Evolutionary conservation across 64 coral and sea anemone genomes (phyloP).

Genomic region (Astreopora myriophthalma): DNA sequence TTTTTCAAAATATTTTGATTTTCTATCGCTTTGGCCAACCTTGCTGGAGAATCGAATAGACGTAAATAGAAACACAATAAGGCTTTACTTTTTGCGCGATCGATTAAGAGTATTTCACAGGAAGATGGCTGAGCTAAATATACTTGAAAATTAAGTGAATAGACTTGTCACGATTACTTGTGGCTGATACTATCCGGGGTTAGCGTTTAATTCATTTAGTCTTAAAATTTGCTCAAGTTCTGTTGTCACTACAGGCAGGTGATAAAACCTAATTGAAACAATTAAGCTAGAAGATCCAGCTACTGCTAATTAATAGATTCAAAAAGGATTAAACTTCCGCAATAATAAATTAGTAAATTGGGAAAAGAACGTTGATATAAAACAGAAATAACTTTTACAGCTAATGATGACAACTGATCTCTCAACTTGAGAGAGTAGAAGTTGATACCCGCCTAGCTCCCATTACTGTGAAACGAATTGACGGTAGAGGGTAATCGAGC

Average conservation of each 20-base stretch:
- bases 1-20: slow-evolving; percentile 14
- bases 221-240: neutral
- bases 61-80: neutral
- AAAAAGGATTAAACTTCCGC: neutral
- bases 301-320: neutral
- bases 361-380: neutral
- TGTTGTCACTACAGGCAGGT: neutral
- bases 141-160: neutral
- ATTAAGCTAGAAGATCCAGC: neutral
- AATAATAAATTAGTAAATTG: neutral
- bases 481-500: too few species aligned
- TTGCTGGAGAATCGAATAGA: neutral
- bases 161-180: neutral
- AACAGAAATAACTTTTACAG: neutral
- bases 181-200: neutral
- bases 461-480: neutral
- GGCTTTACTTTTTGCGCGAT: neutral
- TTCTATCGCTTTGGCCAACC: neutral
- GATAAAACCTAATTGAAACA: neutral
- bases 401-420: neutral
- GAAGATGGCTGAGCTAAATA: neutral
- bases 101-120: neutral
- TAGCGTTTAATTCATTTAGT: neutral
- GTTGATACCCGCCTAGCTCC: neutral
- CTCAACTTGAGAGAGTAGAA: neutral